Evolutionary conservation across 2,797 vertebrate species (phyloP), one percentile per base, ranked within the genome.

Genomic region (Manis javanica): DNA sequence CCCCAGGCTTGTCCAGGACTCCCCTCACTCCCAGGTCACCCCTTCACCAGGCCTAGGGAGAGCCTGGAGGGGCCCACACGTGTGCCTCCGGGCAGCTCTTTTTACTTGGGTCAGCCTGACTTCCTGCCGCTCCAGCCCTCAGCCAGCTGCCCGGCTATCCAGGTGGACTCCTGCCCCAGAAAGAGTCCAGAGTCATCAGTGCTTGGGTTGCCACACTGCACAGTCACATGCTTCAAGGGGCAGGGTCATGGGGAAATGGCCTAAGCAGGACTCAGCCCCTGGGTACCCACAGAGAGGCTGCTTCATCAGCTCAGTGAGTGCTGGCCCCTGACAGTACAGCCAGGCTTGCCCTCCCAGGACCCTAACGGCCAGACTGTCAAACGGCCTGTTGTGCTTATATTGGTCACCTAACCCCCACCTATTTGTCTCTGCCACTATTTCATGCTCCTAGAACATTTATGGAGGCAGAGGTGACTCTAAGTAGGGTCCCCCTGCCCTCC

Each of bases 371-470:
- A 88, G 74, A 23, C 86, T 26, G 1, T n/a, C 9, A 74, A 34
- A 83, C 0, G 21, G 55, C 69, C 84, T 51, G 23, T 31, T 3
- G 26, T 34, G 24, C 59, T 57, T 12, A 24, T 1, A 21, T 5
- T 61, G 69, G 19, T 37, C 87, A 57, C 51, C 2, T 4, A 1
- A 24, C 4, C 6, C n/a, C 13, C 85, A 31, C 16, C 34, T 24
- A 5, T 46, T 81, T 39, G 24, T 88, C 51, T 51, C 61, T 61
- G 59, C 61, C 18, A 0, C 55, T 89, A 26, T 74, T 87, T 84
- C 69, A 77, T 64, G 90, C 29, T 74, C 74, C n/a, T 59, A 39
- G 75, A 88, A 86, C 29, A 84, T 74, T 86, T 37, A 55, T 0
- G 0, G 90, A 61, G 46, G 39, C 74, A 86, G 39, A 12, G 71